Percentiles rank a stretch among this genome's conserved stretches.
phyloP scores from a whole-genome alignment of 2,888 invertebrate genomes.

The Heliconius cydno region DNA sequence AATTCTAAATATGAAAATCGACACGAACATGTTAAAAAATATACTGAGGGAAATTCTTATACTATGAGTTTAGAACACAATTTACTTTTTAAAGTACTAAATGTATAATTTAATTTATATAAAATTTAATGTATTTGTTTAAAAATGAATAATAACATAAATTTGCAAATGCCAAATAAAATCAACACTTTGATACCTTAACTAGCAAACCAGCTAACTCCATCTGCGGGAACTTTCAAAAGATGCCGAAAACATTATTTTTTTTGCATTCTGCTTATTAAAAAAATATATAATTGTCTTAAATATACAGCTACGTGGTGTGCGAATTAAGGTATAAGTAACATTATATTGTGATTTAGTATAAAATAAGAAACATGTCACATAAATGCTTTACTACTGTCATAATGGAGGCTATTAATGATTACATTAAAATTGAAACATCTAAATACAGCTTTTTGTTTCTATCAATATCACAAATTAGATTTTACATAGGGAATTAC shows the following conservation, averaged over 20 bases:
- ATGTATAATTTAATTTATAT: background rate
- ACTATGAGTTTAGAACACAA: background rate
- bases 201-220: background rate
- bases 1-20: constrained; percentile 2
- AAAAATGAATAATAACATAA: background rate
- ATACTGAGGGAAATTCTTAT: background rate
- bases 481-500: background rate
- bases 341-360: background rate
- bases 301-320: too few species aligned
- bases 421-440: background rate
- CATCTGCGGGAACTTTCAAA: too few species aligned
- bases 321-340: too few species aligned
- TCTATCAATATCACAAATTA: constrained; percentile 1
- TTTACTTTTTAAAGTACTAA: background rate
- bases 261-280: too few species aligned
- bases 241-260: too few species aligned
- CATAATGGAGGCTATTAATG: background rate
- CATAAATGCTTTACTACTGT: background rate
- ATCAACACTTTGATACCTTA: background rate
- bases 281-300: background rate
- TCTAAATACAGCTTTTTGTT: background rate
- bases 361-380: background rate
- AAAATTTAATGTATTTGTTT: background rate
- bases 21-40: constrained; percentile 15
- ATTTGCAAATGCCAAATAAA: background rate